Percentiles rank a stretch among this genome's conserved stretches.
Evolutionary conservation across 2,888 invertebrate genomes (phyloP).

Genomic region (Lycia hirtaria): DNA sequence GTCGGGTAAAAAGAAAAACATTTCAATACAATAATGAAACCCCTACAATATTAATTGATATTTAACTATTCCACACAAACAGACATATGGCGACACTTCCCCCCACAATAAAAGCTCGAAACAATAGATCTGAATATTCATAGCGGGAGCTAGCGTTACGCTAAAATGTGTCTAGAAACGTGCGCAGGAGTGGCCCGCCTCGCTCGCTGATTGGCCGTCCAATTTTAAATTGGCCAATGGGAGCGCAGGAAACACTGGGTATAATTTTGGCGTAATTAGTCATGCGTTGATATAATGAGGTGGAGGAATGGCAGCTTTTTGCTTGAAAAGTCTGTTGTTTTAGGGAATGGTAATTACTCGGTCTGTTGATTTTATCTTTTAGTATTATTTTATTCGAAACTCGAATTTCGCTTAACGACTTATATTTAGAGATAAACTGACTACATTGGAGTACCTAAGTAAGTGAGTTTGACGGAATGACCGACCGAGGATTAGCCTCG

Average conservation of each 20-base stretch:
- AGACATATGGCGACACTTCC: constrained; percentile 38
- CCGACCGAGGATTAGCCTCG: too few species aligned
- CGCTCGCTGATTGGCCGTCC: constrained; percentile 70
- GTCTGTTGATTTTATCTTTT: constrained; percentile 34
- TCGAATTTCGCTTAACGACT: constrained; percentile 7
- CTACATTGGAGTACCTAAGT: neutral
- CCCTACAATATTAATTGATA: constrained; percentile 21
- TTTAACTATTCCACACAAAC: constrained; percentile 31
- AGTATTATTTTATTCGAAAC: constrained; percentile 5
- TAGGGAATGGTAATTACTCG: constrained; percentile 34
- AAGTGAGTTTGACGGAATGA: too few species aligned
- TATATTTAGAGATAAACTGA: neutral
- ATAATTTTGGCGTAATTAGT: constrained; percentile 84
- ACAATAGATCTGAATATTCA: constrained; percentile 62
- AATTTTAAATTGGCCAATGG: constrained; percentile 74
- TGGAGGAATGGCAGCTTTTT: constrained; percentile 39
- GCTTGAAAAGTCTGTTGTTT: constrained; percentile 48
- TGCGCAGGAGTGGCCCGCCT: constrained; percentile 81
- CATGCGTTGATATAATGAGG: constrained; percentile 69
- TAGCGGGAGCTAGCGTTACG: constrained; percentile 52
- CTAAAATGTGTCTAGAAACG: constrained; percentile 55
- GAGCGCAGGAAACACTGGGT: constrained; percentile 59
- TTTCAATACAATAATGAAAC: neutral
- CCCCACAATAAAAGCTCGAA: constrained; percentile 33
- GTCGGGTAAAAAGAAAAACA: neutral